These are phyloP conservation scores for Polietes domitor DNA, from an alignment of 2,888 invertebrate species.

Conservation along the genomic window DNA sequence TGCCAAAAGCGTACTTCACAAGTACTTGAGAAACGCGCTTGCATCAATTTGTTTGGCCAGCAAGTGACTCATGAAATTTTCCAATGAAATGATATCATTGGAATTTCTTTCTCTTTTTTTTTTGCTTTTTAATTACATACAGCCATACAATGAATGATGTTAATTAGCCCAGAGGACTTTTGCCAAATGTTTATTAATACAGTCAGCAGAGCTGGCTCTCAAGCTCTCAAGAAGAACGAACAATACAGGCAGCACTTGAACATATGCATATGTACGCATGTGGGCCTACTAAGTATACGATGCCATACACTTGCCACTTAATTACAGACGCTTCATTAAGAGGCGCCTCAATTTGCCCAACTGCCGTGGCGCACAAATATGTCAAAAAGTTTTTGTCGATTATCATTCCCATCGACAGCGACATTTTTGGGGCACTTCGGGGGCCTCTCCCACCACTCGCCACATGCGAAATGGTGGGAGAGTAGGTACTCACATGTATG, in stretches of 20 bases:
- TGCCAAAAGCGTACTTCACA: not conserved
- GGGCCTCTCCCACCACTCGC: too few relatives aligned
- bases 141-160: not conserved
- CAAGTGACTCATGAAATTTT: slow-evolving; percentile 8
- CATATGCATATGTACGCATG: too few relatives aligned
- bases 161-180: slow-evolving; percentile 19
- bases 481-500: too few relatives aligned
- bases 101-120: slow-evolving; percentile 22
- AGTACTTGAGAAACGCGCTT: not conserved
- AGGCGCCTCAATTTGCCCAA: slow-evolving; percentile 59
- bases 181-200: slow-evolving; percentile 12
- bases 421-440: not conserved
- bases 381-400: not conserved
- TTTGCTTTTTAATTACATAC: not conserved
- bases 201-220: not conserved
- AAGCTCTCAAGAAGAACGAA: too few relatives aligned
- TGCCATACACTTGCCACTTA: slow-evolving; percentile 50
- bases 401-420: not conserved
- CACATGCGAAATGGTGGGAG: not conserved
- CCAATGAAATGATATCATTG: slow-evolving; percentile 26
- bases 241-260: too few relatives aligned
- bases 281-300: too few relatives aligned
- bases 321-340: slow-evolving; percentile 64
- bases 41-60: not conserved
- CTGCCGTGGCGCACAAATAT: not conserved